Percentiles rank a stretch among this genome's conserved stretches.
Evolutionary conservation across 2,113 vertebrate genomes (phyloP).

Genomic region (Meleagris gallopavo): DNA sequence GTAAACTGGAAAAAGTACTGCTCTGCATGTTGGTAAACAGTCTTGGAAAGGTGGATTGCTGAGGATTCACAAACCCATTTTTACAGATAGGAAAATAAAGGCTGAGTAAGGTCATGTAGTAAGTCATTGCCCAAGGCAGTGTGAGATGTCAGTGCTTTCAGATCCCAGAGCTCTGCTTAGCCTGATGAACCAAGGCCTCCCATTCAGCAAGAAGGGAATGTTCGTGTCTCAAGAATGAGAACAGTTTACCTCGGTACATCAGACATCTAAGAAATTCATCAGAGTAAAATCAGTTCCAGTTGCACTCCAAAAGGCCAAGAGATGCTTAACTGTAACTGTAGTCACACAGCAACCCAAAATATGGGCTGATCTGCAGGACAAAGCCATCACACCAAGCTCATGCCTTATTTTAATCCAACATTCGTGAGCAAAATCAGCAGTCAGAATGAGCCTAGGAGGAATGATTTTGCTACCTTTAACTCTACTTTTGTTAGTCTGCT

Average conservation of each 20-base stretch:
- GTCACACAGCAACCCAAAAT: background rate
- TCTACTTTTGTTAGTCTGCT: background rate
- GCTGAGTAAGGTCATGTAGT: constrained; percentile 14
- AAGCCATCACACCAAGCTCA: background rate
- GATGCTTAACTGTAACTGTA: background rate
- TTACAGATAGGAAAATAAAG: constrained; percentile 9
- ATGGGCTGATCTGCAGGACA: background rate
- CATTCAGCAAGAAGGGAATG: constrained; percentile 10
- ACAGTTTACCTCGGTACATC: background rate
- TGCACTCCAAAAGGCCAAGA: background rate
- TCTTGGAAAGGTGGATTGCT: background rate
- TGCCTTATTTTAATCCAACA: background rate
- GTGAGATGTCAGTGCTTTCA: constrained; percentile 34
- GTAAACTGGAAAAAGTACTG: background rate
- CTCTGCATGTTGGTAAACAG: constrained; percentile 3
- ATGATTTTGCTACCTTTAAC: constrained; percentile 27
- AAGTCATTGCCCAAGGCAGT: constrained; percentile 22
- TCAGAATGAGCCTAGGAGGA: background rate
- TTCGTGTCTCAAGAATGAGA: background rate
- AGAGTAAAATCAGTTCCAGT: background rate
- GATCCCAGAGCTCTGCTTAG: constrained; percentile 7
- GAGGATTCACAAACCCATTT: background rate
- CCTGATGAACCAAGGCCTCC: constrained; percentile 36
- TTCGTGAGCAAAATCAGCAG: background rate
- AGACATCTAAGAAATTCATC: background rate